These are phyloP conservation scores for Sceloporus undulatus DNA, from an alignment of 2,113 vertebrate genomes.

Conservation along the genomic window DNA sequence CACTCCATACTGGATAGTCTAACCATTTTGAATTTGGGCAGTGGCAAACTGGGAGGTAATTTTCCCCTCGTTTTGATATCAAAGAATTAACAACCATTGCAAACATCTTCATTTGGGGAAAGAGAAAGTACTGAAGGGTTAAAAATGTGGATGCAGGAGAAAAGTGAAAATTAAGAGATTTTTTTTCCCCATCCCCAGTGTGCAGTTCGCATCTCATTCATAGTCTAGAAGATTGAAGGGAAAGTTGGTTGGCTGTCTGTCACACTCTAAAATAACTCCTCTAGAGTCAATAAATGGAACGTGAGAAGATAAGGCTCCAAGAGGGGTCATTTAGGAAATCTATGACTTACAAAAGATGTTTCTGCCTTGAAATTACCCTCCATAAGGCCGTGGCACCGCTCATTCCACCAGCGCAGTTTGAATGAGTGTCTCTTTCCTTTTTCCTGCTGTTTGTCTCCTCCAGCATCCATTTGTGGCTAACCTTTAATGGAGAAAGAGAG, in stretches of 20 bases:
- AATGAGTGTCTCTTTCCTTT: constrained; percentile 52
- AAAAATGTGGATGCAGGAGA: not conserved
- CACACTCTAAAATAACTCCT: not conserved
- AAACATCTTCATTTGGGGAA: too few species aligned
- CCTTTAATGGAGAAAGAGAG: constrained; percentile 65
- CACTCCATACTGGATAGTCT: too few species aligned
- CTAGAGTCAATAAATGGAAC: constrained; percentile 36
- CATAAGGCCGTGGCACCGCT: constrained; percentile 51
- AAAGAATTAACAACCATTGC: too few species aligned
- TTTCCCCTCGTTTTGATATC: too few species aligned
- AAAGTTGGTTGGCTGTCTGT: not conserved
- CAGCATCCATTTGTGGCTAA: constrained; percentile 63
- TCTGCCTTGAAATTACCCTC: constrained; percentile 42
- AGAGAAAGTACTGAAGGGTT: not conserved
- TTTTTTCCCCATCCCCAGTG: not conserved
- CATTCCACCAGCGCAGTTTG: constrained; percentile 54
- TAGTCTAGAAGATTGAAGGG: not conserved
- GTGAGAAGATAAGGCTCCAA: constrained; percentile 6
- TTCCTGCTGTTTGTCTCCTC: constrained; percentile 46
- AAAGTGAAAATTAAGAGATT: not conserved
- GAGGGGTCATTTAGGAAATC: constrained; percentile 43
- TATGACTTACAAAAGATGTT: constrained; percentile 62
- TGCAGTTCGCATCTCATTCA: not conserved
- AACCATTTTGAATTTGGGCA: too few species aligned
- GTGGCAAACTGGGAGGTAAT: too few species aligned